Conservation (phyloP, 2,113 vertebrate species). For the Bufo bufo region DNA sequence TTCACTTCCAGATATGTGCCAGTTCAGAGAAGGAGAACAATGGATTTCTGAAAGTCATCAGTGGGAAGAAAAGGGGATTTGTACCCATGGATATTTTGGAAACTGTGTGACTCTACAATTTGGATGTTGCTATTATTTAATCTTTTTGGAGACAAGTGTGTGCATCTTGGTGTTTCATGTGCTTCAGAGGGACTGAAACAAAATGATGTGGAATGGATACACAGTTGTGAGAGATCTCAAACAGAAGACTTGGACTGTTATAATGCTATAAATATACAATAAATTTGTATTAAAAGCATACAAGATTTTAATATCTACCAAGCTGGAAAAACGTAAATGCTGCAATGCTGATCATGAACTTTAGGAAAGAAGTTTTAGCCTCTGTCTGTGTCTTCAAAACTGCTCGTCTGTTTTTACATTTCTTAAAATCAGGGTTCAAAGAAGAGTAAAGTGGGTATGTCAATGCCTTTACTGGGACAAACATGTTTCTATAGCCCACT, state of each 20-base stretch:
- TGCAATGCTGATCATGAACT: background rate
- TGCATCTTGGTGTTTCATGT: constrained; percentile 71
- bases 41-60: constrained; percentile 90
- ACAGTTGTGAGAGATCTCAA: constrained; percentile 64
- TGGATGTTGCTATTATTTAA: constrained; percentile 61
- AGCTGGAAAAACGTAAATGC: background rate
- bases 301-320: background rate
- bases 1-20: constrained; percentile 84
- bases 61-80: constrained; percentile 92
- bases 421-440: constrained; percentile 8
- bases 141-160: constrained; percentile 62
- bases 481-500: background rate
- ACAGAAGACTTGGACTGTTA: constrained; percentile 60
- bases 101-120: constrained; percentile 80
- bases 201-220: constrained; percentile 65
- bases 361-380: constrained; percentile 23
- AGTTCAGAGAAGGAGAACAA: constrained; percentile 83
- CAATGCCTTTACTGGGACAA: constrained; percentile 17
- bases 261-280: constrained; percentile 6
- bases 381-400: constrained; percentile 39
- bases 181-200: constrained; percentile 66
- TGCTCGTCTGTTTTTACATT: background rate
- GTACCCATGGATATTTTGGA: constrained; percentile 89
- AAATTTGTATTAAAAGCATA: background rate
- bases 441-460: background rate